Evolutionary conservation across 2,888 invertebrate genomes (phyloP).

Genomic region (Ectemnius continuus): DNA sequence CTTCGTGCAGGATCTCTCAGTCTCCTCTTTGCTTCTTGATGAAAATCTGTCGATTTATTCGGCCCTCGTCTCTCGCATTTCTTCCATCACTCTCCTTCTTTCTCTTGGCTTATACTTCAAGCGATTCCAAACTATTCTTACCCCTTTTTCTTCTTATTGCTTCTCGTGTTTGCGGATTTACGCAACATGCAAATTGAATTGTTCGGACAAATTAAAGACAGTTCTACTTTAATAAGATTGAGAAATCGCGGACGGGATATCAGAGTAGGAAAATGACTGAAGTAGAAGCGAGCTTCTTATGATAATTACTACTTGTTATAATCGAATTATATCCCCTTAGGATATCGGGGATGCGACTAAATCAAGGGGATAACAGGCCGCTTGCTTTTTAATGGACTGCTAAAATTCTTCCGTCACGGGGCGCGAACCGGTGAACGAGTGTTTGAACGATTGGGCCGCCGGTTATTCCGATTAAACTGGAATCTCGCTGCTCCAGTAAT

Average conservation of each 20-base stretch:
- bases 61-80: conserved; percentile 40
- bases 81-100: conserved; percentile 39
- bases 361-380: too few relatives aligned
- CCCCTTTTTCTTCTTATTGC: neutral
- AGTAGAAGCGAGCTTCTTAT: neutral
- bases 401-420: too few relatives aligned
- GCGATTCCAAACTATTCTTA: conserved; percentile 39
- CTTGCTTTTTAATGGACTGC: too few relatives aligned
- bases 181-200: conserved; percentile 43
- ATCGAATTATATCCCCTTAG: too few relatives aligned
- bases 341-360: too few relatives aligned
- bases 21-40: conserved; percentile 51
- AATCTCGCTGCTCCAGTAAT: too few relatives aligned
- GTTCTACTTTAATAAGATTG: neutral
- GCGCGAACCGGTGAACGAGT: too few relatives aligned
- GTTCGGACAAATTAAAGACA: conserved; percentile 28
- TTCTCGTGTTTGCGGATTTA: neutral
- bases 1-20: conserved; percentile 12
- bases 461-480: too few relatives aligned
- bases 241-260: neutral
- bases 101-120: conserved; percentile 47
- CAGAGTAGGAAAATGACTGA: neutral
- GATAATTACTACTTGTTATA: too few relatives aligned
- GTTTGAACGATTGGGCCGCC: too few relatives aligned
- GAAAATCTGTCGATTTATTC: conserved; percentile 64